These are phyloP conservation scores for Gonioctena quinquepunctata DNA, from an alignment of 1,140 invertebrate species.

Conservation along the genomic window DNA sequence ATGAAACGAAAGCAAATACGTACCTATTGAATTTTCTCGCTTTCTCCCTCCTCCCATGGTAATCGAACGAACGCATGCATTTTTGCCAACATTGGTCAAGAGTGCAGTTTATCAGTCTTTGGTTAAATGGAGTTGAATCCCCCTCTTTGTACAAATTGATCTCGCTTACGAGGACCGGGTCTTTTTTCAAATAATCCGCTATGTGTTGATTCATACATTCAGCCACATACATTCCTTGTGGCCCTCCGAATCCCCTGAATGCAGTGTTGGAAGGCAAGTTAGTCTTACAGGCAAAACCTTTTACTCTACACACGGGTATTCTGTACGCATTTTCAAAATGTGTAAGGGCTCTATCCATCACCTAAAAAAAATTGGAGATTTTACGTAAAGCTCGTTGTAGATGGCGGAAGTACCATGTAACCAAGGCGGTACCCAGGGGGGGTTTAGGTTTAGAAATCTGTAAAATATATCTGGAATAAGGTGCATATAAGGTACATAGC, in stretches of 20 bases:
- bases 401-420: too few species aligned
- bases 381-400: too few species aligned
- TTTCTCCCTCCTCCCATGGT: constrained; percentile 62
- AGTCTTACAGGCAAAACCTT: constrained; percentile 77
- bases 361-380: constrained; percentile 27
- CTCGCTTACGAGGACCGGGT: constrained; percentile 59
- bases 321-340: constrained; percentile 81
- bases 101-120: constrained; percentile 76
- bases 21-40: constrained; percentile 78
- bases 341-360: constrained; percentile 67
- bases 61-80: constrained; percentile 73
- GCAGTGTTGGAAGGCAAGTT: constrained; percentile 90
- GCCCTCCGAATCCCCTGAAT: constrained; percentile 87
- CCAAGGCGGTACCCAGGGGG: too few species aligned
- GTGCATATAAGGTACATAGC: too few species aligned
- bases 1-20: too few species aligned
- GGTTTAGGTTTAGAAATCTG: too few species aligned
- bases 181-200: constrained; percentile 70
- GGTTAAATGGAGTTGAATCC: constrained; percentile 78
- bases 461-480: too few species aligned
- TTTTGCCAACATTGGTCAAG: constrained; percentile 82
- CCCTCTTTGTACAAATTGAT: constrained; percentile 85
- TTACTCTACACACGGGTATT: constrained; percentile 70
- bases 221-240: constrained; percentile 84
- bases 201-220: constrained; percentile 80